A percentile compares a stretch with the other conserved stretches of the same genome.
Conservation (phyloP, 1,140 invertebrate genomes). For the Ceratosolen solmsi region DNA sequence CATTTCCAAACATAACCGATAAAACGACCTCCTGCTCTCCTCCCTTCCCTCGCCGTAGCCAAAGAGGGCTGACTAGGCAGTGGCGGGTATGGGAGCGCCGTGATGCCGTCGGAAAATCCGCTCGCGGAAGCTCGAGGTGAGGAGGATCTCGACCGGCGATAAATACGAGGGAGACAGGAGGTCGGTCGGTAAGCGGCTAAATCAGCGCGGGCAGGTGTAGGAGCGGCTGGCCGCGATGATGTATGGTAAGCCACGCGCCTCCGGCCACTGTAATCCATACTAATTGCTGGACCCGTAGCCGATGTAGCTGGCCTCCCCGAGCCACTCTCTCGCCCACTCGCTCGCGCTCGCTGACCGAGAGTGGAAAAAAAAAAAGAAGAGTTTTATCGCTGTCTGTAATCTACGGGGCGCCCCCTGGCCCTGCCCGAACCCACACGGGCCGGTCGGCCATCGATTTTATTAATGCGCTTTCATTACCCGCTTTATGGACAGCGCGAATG, state of each 20-base stretch:
- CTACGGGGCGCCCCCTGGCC: not conserved
- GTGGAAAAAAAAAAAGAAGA: conserved; percentile 1
- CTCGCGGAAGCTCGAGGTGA: not conserved
- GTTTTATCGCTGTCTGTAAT: not conserved
- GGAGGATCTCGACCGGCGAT: not conserved
- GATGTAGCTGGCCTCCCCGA: not conserved
- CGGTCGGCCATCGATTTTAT: not conserved
- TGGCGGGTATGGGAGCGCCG: too few species aligned
- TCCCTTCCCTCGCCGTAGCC: too few species aligned
- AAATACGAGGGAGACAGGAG: not conserved
- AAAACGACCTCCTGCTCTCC: too few species aligned
- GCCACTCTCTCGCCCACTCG: not conserved
- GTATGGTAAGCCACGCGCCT: conserved; percentile 49
- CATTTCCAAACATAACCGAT: too few species aligned
- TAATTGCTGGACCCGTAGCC: conserved; percentile 56
- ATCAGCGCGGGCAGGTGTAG: conserved; percentile 25
- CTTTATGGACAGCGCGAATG: not conserved
- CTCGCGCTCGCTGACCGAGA: not conserved
- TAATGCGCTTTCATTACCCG: conserved; percentile 3
- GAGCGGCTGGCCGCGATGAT: conserved; percentile 25
- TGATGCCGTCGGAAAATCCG: not conserved
- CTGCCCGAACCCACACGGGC: too few species aligned
- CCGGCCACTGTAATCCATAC: conserved; percentile 57
- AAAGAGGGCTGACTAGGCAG: too few species aligned
- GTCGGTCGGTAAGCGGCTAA: conserved; percentile 15